phyloP scores from a whole-genome alignment of 2,888 invertebrate species.

The Caenorhabditis doughertyi region DNA sequence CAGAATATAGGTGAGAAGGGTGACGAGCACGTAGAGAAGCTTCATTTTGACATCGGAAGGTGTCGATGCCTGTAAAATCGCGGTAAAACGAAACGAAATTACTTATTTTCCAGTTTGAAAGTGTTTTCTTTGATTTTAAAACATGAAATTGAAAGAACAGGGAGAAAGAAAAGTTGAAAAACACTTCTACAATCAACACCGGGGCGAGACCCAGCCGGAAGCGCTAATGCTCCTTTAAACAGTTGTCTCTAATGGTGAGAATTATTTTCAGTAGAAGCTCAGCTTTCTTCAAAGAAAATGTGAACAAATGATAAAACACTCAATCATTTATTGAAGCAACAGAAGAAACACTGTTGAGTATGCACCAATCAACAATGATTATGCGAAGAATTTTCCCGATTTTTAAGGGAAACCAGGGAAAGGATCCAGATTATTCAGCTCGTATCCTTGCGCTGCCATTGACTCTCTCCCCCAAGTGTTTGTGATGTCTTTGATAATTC shows the following conservation, averaged over 20 bases:
- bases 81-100: too few relatives aligned
- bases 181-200: too few relatives aligned
- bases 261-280: too few relatives aligned
- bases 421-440: conserved; percentile 7
- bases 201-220: too few relatives aligned
- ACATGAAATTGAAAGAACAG: too few relatives aligned
- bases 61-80: conserved; percentile 4
- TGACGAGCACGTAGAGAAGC: background rate
- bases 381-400: background rate
- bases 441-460: background rate
- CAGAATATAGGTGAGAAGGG: background rate
- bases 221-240: too few relatives aligned
- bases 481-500: conserved; percentile 37
- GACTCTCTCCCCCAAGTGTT: conserved; percentile 23
- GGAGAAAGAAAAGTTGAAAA: background rate
- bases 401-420: conserved; percentile 36
- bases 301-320: background rate
- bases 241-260: too few relatives aligned
- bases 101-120: too few relatives aligned
- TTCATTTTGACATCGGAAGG: conserved; percentile 35
- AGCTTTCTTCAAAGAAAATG: background rate
- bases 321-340: too few relatives aligned
- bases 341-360: too few relatives aligned
- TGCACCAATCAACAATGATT: too few relatives aligned
- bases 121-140: too few relatives aligned